Conservation (phyloP, 2,888 invertebrate genomes). For the Xanthorhoe designata region DNA sequence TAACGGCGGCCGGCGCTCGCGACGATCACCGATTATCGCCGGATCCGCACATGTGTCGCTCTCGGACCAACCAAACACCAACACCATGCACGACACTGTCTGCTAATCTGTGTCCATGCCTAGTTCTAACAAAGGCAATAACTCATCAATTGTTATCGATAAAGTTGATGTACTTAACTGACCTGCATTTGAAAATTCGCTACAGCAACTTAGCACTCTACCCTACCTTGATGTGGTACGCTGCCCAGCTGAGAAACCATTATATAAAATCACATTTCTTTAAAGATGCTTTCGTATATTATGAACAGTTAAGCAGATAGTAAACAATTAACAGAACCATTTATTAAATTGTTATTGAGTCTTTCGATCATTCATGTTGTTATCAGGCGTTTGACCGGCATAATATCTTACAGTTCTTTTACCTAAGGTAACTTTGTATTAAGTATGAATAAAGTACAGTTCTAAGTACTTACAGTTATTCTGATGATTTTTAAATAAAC, state of each 20-base stretch:
- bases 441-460: conserved; percentile 13
- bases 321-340: conserved; percentile 72
- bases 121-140: conserved; percentile 35
- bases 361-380: conserved; percentile 67
- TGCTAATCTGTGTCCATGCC: conserved; percentile 27
- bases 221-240: neutral
- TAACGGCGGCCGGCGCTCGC: conserved; percentile 56
- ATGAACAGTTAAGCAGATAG: conserved; percentile 62
- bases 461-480: neutral
- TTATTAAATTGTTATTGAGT: conserved; percentile 65
- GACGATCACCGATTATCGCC: conserved; percentile 75
- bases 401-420: conserved; percentile 74
- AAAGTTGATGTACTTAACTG: conserved; percentile 2
- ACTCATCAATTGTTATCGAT: conserved; percentile 36
- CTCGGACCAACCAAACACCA: conserved; percentile 34
- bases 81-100: conserved; percentile 34
- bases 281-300: conserved; percentile 18
- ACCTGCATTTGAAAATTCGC: neutral
- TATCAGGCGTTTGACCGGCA: conserved; percentile 73
- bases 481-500: neutral
- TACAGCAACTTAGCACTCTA: conserved; percentile 9
- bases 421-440: conserved; percentile 59
- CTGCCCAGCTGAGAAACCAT: conserved; percentile 27
- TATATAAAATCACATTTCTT: conserved; percentile 49
- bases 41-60: conserved; percentile 56